Conservation (phyloP, 2,113 vertebrate species). For the Nansenia antarctica region DNA sequence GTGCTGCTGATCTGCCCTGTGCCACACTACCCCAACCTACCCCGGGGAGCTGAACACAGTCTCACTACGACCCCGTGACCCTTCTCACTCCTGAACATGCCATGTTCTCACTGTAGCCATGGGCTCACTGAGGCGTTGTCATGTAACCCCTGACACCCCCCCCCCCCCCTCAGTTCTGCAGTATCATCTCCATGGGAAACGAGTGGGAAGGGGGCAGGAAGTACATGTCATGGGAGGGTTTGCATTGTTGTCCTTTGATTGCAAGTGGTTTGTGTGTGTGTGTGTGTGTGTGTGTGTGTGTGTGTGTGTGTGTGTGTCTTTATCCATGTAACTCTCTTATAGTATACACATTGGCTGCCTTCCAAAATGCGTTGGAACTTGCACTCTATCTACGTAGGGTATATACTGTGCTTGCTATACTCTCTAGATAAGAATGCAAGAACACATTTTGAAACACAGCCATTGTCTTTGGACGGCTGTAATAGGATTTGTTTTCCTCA, state of each 20-base stretch:
- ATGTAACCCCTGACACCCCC: constrained; percentile 24
- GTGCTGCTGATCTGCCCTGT: background rate
- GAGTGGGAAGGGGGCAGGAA: constrained; percentile 25
- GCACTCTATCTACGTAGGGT: too few relatives aligned
- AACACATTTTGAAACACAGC: too few relatives aligned
- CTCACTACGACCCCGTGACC: background rate
- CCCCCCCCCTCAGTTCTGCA: background rate
- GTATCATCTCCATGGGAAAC: constrained; percentile 17
- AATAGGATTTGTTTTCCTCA: too few relatives aligned
- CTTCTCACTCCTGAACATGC: background rate
- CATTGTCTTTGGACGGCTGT: too few relatives aligned
- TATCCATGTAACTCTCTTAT: too few relatives aligned
- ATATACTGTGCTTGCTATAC: too few relatives aligned
- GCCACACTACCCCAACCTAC: background rate
- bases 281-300: background rate
- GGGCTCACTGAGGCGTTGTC: constrained; percentile 18
- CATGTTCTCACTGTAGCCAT: constrained; percentile 6
- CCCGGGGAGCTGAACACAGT: background rate
- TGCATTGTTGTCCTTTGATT: too few relatives aligned
- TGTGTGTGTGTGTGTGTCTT: background rate
- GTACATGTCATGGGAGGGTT: background rate
- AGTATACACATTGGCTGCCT: too few relatives aligned
- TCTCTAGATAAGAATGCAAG: too few relatives aligned
- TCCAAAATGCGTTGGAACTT: too few relatives aligned
- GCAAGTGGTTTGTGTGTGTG: too few relatives aligned